These are phyloP conservation scores for Calyptommatus sinebrachiatus DNA, from an alignment of 2,113 vertebrate species.

Conservation along the genomic window DNA sequence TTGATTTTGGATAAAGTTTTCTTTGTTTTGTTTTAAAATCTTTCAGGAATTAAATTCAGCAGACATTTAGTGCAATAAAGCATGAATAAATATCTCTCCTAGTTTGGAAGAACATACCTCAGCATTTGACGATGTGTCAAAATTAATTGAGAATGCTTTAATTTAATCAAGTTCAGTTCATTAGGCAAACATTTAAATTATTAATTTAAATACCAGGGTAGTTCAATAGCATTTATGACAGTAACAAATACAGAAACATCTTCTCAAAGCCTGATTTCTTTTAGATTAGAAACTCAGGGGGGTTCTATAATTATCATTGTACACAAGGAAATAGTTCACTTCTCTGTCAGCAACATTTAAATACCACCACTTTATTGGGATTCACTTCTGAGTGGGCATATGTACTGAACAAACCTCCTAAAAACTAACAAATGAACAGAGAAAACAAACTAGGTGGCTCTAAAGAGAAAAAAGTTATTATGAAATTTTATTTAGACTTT, in stretches of 20 bases:
- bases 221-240: conserved; percentile 75
- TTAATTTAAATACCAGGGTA: conserved; percentile 77
- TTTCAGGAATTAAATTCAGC: conserved; percentile 50
- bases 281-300: conserved; percentile 33
- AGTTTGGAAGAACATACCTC: conserved; percentile 65
- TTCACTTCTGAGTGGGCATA: background rate
- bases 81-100: conserved; percentile 57
- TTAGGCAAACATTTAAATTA: conserved; percentile 81
- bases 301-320: conserved; percentile 27
- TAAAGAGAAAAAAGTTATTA: too few relatives aligned
- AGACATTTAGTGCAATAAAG: conserved; percentile 55
- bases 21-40: conserved; percentile 29
- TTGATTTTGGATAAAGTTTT: background rate
- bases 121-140: conserved; percentile 70
- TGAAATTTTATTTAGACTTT: too few relatives aligned
- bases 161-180: conserved; percentile 80
- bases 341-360: conserved; percentile 5
- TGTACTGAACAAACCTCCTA: background rate
- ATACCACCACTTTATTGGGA: background rate
- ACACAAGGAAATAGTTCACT: conserved; percentile 6
- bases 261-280: conserved; percentile 43
- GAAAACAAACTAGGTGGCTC: background rate
- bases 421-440: background rate
- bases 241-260: conserved; percentile 53
- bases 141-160: conserved; percentile 79